Percentiles rank a stretch among this genome's conserved stretches.
Evolutionary conservation across 2,797 vertebrate species (phyloP).

Genomic region (Clarias laeviceps): DNA sequence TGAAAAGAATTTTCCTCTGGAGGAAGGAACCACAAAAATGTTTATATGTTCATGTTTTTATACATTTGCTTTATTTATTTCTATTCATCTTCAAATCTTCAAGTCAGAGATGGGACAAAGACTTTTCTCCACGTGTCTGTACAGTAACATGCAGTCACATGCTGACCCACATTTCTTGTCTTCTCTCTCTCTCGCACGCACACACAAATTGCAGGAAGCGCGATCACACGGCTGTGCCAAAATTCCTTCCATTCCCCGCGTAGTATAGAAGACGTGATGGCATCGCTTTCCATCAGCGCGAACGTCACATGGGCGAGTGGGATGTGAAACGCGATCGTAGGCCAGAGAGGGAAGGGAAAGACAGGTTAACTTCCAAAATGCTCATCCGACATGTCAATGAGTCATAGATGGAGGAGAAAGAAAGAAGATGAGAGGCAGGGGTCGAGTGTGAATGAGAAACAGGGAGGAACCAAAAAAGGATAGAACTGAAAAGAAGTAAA

Average conservation of each 20-base stretch:
- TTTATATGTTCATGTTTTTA: background rate
- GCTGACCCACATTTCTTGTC: background rate
- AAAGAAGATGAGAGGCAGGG: background rate
- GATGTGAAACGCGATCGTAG: background rate
- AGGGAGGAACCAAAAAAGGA: background rate
- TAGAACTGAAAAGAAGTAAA: background rate
- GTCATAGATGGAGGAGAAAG: too few species aligned
- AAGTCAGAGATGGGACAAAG: background rate
- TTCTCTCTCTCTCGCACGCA: background rate
- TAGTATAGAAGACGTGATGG: background rate
- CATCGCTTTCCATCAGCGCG: conserved; percentile 4
- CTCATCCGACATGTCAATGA: background rate
- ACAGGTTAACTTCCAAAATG: conserved; percentile 3
- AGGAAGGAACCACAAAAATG: background rate
- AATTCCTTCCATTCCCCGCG: conserved; percentile 20
- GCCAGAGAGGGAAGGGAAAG: background rate
- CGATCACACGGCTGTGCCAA: background rate
- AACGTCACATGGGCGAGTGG: conserved; percentile 8
- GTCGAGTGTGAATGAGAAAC: too few species aligned
- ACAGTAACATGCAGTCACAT: background rate
- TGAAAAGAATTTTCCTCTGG: background rate
- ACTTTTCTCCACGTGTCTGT: background rate
- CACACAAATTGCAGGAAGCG: background rate
- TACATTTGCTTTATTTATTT: background rate
- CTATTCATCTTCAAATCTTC: background rate